Conservation (phyloP, 2,888 invertebrate genomes). For the Unio delphinus region DNA sequence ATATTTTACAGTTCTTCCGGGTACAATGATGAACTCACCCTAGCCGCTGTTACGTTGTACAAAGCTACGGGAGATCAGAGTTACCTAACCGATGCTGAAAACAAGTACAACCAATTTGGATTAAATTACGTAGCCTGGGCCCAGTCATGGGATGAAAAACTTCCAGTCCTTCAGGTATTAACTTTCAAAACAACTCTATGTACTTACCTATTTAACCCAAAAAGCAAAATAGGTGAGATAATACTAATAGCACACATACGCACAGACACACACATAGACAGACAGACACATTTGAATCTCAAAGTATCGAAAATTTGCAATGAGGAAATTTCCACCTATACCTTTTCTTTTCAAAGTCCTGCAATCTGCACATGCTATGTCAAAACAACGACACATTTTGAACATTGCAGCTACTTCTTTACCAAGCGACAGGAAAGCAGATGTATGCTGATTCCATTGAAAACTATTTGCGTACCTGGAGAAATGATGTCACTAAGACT, state of each 20-base stretch:
- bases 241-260: too few relatives aligned
- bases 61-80: constrained; percentile 45
- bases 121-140: constrained; percentile 6
- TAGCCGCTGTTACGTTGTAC: constrained; percentile 52
- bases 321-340: too few relatives aligned
- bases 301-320: too few relatives aligned
- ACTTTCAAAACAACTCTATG: too few relatives aligned
- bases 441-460: constrained; percentile 25
- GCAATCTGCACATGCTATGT: too few relatives aligned
- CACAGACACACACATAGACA: too few relatives aligned
- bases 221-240: too few relatives aligned
- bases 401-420: constrained; percentile 33
- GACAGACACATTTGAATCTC: too few relatives aligned
- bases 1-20: constrained; percentile 22
- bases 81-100: constrained; percentile 39
- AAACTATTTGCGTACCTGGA: constrained; percentile 32
- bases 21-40: constrained; percentile 49
- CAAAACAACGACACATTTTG: background rate
- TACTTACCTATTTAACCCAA: too few relatives aligned
- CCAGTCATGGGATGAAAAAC: constrained; percentile 28
- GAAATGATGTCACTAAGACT: constrained; percentile 35
- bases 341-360: too few relatives aligned
- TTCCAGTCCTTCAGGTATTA: constrained; percentile 20
- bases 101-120: constrained; percentile 6
- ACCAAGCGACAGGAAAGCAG: constrained; percentile 30